phyloP scores from a whole-genome alignment of 2,797 vertebrate species.

The Gallirallus australis region DNA sequence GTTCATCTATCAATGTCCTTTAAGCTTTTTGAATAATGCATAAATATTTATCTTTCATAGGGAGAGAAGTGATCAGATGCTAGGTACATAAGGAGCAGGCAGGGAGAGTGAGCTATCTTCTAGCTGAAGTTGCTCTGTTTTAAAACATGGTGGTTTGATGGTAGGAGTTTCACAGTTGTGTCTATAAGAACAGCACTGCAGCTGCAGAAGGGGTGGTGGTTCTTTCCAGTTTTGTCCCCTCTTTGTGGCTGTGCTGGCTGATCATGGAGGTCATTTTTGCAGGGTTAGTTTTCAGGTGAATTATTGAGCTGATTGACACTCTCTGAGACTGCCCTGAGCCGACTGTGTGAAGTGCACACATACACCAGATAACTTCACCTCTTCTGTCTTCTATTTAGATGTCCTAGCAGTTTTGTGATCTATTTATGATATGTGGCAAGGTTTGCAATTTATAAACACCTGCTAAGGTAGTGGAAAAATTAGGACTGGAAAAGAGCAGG shows the following conservation, averaged over 20 bases:
- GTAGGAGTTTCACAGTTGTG: not conserved
- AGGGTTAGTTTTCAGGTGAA: not conserved
- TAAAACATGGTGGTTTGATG: not conserved
- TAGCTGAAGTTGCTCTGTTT: not conserved
- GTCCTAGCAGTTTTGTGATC: not conserved
- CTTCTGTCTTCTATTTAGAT: not conserved
- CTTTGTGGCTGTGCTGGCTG: not conserved
- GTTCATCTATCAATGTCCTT: fast-evolving
- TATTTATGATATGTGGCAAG: not conserved
- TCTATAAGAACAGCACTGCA: not conserved
- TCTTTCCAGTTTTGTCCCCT: not conserved
- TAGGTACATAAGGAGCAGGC: not conserved
- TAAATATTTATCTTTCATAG: not conserved
- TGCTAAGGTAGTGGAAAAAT: not conserved
- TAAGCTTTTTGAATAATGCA: not conserved
- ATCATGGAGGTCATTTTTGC: not conserved
- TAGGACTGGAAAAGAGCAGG: not conserved
- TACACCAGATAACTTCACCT: not conserved
- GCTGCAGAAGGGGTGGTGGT: not conserved
- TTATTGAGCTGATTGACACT: not conserved
- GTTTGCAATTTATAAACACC: not conserved
- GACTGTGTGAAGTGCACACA: fast-evolving
- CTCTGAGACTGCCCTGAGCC: not conserved
- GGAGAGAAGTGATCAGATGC: not conserved
- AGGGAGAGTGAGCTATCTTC: not conserved